Base-by-base conservation (phyloP, 2,888 invertebrate genomes). In the Drosophila putrida region DNA sequence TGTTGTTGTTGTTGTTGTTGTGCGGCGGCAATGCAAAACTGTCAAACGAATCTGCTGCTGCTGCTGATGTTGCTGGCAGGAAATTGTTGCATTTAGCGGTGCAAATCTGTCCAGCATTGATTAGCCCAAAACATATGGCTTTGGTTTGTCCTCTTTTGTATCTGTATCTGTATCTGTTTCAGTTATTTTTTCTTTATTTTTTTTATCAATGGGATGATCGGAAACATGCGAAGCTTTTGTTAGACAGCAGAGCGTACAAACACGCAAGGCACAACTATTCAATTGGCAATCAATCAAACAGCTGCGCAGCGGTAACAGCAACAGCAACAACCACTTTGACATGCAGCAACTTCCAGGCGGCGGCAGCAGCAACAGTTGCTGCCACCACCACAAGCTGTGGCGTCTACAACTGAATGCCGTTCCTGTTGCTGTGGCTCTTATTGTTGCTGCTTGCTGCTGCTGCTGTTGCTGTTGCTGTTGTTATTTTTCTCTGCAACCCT, bases 271-370 rank as follows among this genome's bases (percentile, higher is more conserved):
- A 82, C 75, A 84, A 76, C 72, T 71, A 82, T 72, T 85, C 86
- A 88, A 89, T 89, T 80, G 88, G 90, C 90, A 88, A 90, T 90
- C 91, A 90, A 90, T 90, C 91, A 90, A 90, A 83, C 85, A 86
- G 85, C 88, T 85, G 89, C 87, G 59, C 75, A 78, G 74, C 75
- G 64, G 60, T 51, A 77, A 75, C 71, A 71, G 61, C 66, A 71
- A 76, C 76, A 70, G 51, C 64, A 65, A 27, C 53, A 73, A 82
- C 74, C 71, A 72, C 62, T 65, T 74, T 88, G 86, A 88, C 86
- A 82, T 74, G 79, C 82, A 71, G 77, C 79, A 84, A 88, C 83
- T 84, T 78, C 85, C 79, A 80, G 80, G 78, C 77, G 80, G 78
- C 77, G 79, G 77, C 80, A 62, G 78, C 78, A 82, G 64, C 80